Conservation (phyloP, 2,113 vertebrate species). For the Dicaeum eximium region DNA sequence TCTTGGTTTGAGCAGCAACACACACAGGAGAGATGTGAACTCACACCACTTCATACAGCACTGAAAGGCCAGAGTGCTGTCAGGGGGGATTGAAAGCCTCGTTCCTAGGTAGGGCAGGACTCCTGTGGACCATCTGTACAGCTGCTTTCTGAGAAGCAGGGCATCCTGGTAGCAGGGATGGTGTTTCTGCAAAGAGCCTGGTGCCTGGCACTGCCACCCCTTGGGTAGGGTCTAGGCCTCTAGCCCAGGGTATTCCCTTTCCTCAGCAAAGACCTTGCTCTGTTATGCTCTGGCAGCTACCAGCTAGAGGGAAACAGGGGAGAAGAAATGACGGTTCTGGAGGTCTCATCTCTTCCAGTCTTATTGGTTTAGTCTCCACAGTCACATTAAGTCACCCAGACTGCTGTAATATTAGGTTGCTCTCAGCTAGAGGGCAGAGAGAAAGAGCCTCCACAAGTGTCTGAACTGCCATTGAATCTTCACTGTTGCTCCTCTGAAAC, state of each 20-base stretch:
- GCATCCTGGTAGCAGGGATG: not conserved
- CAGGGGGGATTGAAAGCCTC: not conserved
- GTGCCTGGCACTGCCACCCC: not conserved
- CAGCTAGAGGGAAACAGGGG: not conserved
- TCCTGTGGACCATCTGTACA: not conserved
- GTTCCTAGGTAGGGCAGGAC: not conserved
- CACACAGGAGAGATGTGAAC: not conserved
- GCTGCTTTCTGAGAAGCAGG: not conserved
- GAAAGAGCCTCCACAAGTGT: not conserved
- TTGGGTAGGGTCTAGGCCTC: not conserved
- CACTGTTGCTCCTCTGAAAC: not conserved
- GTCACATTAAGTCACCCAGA: not conserved
- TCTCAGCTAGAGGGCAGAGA: not conserved
- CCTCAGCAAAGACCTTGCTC: not conserved
- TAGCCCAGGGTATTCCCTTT: not conserved
- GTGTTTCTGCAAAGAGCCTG: not conserved
- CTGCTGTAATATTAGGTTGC: not conserved
- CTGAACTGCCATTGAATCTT: not conserved
- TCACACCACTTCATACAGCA: rapidly evolving
- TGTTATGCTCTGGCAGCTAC: not conserved
- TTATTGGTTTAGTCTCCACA: not conserved
- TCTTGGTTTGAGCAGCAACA: not conserved
- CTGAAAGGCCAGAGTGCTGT: not conserved
- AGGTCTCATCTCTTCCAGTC: not conserved
- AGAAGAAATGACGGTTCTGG: not conserved